Conservation (phyloP, 2,113 vertebrate genomes). For the Bombycilla garrulus region DNA sequence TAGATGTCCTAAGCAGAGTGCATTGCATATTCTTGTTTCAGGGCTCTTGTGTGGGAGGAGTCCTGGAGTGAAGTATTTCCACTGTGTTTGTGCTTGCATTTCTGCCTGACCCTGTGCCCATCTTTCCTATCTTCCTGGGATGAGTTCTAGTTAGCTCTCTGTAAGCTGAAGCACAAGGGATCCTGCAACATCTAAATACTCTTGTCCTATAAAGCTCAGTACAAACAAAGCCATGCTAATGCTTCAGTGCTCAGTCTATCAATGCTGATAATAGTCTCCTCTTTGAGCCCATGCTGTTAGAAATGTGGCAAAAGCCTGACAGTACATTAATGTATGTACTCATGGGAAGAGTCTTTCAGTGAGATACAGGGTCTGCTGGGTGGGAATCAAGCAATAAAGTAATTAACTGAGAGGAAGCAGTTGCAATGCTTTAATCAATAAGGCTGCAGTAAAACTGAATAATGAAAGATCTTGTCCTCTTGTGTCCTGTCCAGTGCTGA, state of each 20-base stretch:
- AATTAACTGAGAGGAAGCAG: neutral
- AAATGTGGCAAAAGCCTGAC: neutral
- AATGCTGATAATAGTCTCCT: neutral
- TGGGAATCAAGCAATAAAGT: neutral
- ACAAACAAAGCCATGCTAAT: neutral
- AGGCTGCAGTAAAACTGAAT: neutral
- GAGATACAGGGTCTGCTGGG: neutral
- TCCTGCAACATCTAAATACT: neutral
- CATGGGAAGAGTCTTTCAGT: neutral
- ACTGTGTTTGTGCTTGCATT: neutral
- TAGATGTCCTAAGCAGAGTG: neutral
- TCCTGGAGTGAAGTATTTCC: neutral
- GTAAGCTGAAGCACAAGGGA: neutral
- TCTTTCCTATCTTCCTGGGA: neutral
- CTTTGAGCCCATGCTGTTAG: neutral
- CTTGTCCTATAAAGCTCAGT: neutral
- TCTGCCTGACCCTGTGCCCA: neutral
- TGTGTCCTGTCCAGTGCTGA: neutral
- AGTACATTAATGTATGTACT: neutral
- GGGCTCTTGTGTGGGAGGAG: neutral
- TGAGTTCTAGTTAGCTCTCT: neutral
- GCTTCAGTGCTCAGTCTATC: neutral
- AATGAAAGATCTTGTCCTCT: neutral
- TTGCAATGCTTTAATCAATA: neutral
- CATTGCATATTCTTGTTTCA: neutral